Percentiles rank a stretch among this genome's conserved stretches.
Evolutionary conservation across 2,113 vertebrate species (phyloP).

Genomic region (Cyprinodon brontotheroides): DNA sequence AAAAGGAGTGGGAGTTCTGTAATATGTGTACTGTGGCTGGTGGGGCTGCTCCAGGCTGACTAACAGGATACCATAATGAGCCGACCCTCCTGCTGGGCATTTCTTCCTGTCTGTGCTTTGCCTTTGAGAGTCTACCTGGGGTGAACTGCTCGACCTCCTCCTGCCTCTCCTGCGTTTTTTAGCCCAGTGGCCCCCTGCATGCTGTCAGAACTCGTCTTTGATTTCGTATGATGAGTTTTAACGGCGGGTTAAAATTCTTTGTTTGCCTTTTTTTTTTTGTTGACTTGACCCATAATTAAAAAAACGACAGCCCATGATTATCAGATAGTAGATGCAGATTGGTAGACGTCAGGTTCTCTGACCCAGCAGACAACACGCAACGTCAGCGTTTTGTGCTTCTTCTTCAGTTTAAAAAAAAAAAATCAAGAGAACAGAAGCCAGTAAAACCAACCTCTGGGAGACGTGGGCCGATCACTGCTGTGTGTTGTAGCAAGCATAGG

Average conservation of each 20-base stretch:
- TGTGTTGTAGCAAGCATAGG: conserved; percentile 5
- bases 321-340: neutral
- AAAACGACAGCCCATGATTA: neutral
- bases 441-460: neutral
- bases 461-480: conserved; percentile 33
- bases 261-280: neutral
- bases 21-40: conserved; percentile 43
- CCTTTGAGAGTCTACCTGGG: conserved; percentile 49
- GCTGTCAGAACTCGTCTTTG: neutral
- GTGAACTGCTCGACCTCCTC: conserved; percentile 13
- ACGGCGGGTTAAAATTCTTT: neutral
- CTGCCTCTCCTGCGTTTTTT: neutral
- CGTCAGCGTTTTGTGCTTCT: neutral
- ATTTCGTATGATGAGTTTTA: neutral
- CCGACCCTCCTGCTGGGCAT: conserved; percentile 62
- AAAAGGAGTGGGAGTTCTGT: conserved; percentile 19
- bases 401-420: neutral
- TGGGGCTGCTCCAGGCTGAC: conserved; percentile 60
- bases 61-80: conserved; percentile 74
- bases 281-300: neutral
- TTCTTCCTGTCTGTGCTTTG: conserved; percentile 68
- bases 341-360: neutral
- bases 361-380: neutral
- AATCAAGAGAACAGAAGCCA: neutral
- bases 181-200: neutral